These are phyloP conservation scores for Sitodiplosis mosellana DNA, from an alignment of 1,140 invertebrate species.

Conservation along the genomic window DNA sequence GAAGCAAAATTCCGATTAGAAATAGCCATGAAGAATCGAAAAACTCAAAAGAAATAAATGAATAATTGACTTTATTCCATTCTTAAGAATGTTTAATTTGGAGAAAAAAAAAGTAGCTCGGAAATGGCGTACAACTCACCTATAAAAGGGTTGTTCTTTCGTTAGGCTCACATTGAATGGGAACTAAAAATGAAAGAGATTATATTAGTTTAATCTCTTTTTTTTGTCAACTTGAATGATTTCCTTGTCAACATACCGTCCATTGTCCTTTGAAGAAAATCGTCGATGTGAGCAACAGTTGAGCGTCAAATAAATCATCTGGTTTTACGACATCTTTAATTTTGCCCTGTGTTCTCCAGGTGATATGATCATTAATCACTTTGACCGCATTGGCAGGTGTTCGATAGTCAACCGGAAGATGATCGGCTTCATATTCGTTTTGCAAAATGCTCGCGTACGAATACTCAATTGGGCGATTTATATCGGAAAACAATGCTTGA, in stretches of 20 bases:
- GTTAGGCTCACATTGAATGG: conserved; percentile 49
- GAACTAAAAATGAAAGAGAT: background rate
- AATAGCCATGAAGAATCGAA: no score
- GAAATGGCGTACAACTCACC: background rate
- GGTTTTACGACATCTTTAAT: conserved; percentile 40
- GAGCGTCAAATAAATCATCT: conserved; percentile 31
- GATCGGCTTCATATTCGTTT: conserved; percentile 32
- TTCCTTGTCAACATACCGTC: no score
- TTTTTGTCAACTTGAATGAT: no score
- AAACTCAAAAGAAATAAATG: no score
- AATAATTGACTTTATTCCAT: no score
- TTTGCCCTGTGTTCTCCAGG: conserved; percentile 38
- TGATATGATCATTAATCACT: conserved; percentile 45
- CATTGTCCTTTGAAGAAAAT: conserved; percentile 72
- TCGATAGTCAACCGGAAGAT: conserved; percentile 37
- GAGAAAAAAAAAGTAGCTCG: no score
- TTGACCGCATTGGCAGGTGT: conserved; percentile 23
- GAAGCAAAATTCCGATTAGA: no score
- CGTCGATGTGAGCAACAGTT: conserved; percentile 52
- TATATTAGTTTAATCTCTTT: no score
- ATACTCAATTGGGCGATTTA: conserved; percentile 7
- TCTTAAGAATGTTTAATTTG: no score
- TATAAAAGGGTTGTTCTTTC: conserved; percentile 27
- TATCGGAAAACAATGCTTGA: conserved; percentile 16
- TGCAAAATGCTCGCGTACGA: conserved; percentile 21